Conservation (phyloP, 2,113 vertebrate genomes). For the Picathartes gymnocephalus region DNA sequence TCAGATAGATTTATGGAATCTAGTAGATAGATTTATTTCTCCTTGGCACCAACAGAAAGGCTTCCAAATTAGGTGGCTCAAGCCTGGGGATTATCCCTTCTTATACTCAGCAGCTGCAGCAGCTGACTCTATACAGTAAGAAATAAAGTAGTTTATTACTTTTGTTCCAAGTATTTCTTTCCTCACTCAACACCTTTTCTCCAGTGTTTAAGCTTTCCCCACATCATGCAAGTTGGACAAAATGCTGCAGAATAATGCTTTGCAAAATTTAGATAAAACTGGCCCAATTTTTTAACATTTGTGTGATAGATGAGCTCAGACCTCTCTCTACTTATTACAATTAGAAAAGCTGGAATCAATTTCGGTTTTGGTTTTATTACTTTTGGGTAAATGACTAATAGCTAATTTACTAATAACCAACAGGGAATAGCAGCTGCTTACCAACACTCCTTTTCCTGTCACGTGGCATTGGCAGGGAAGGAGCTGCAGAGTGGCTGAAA, state of each 20-base stretch:
- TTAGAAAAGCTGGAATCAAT: not conserved
- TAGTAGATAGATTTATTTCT: too few relatives aligned
- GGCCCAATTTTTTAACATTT: not conserved
- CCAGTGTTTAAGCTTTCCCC: not conserved
- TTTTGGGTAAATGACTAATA: not conserved
- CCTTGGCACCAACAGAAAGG: not conserved
- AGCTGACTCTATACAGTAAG: not conserved
- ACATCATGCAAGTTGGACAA: not conserved
- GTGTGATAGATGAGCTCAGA: not conserved
- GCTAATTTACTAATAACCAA: not conserved
- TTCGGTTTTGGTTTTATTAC: not conserved
- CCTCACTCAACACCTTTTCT: not conserved
- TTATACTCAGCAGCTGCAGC: not conserved
- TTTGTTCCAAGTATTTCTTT: not conserved
- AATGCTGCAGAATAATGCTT: not conserved
- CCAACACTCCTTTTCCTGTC: not conserved
- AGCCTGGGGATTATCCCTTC: not conserved
- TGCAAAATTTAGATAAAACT: not conserved
- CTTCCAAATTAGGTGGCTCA: not conserved
- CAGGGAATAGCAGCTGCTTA: not conserved
- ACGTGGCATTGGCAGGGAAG: not conserved
- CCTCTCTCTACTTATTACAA: not conserved
- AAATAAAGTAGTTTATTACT: not conserved
- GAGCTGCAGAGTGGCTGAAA: not conserved
- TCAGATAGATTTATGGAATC: too few relatives aligned